phyloP scores from a whole-genome alignment of 2,113 vertebrate genomes.

The Pteropus alecto region DNA sequence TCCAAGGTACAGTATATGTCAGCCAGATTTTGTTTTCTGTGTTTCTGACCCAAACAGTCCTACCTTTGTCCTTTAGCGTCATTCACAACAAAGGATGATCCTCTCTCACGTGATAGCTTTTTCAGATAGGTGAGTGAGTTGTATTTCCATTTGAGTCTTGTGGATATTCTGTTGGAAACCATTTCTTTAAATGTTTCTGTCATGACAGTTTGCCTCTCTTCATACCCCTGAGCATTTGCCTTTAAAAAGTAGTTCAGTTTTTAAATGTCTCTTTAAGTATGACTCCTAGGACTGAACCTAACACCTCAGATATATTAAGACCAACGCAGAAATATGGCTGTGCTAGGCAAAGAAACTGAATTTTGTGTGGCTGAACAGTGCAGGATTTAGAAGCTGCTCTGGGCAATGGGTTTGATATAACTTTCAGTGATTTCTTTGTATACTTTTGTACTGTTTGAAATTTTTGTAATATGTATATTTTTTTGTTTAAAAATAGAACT shows the following conservation, averaged over 20 bases:
- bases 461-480: background rate
- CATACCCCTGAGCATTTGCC: background rate
- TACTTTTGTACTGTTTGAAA: background rate
- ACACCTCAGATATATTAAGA: background rate
- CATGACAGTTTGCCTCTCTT: background rate
- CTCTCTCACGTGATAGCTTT: background rate
- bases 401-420: background rate
- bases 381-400: background rate
- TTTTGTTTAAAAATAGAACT: slow-evolving; percentile 29
- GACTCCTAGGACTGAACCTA: background rate
- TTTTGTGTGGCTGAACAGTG: background rate
- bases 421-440: background rate
- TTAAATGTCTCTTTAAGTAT: background rate
- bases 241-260: slow-evolving; percentile 18
- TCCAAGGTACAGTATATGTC: background rate
- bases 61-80: background rate
- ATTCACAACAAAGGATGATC: background rate
- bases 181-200: background rate
- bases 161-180: background rate
- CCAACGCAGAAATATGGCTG: background rate
- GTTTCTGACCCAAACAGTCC: background rate
- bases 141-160: background rate
- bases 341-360: background rate
- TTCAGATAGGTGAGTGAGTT: background rate
- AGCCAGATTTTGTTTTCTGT: slow-evolving; percentile 14